Evolutionary conservation across 2,888 invertebrate genomes (phyloP).

Genomic region (Drosophila yooni): DNA sequence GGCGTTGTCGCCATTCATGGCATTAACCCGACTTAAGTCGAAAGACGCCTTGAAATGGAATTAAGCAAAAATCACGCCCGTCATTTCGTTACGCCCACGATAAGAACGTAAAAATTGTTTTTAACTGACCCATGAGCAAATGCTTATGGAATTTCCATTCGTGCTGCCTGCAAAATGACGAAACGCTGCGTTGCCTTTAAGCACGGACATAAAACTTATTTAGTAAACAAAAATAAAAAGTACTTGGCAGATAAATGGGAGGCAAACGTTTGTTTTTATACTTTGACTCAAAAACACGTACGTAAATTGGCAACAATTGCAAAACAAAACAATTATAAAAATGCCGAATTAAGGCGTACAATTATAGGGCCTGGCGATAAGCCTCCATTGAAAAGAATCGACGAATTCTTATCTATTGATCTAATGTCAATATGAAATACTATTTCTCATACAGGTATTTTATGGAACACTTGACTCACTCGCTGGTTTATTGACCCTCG

Average conservation of each 20-base stretch:
- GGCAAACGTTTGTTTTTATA: not conserved
- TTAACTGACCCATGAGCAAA: constrained; percentile 55
- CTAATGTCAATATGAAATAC: constrained; percentile 12
- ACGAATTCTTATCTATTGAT: constrained; percentile 14
- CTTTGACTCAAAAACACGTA: constrained; percentile 12
- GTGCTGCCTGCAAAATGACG: constrained; percentile 2
- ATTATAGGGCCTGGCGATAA: constrained; percentile 14
- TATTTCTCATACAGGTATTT: not conserved
- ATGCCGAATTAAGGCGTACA: not conserved
- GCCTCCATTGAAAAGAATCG: constrained; percentile 15
- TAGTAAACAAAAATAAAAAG: constrained; percentile 22
- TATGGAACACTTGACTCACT: not conserved
- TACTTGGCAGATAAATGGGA: not conserved
- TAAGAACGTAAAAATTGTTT: constrained; percentile 37
- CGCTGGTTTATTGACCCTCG: constrained; percentile 18
- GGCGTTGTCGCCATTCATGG: constrained; percentile 13
- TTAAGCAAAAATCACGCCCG: constrained; percentile 45
- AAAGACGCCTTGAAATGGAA: constrained; percentile 22
- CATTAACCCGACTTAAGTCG: constrained; percentile 23
- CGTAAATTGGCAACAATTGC: no score
- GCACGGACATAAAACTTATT: constrained; percentile 30
- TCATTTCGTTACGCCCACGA: constrained; percentile 28
- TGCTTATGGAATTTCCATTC: constrained; percentile 59
- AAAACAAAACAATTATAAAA: not conserved
- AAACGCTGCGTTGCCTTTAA: constrained; percentile 1